Base-by-base conservation (phyloP, 2,113 vertebrate species). In the Circaetus gallicus region DNA sequence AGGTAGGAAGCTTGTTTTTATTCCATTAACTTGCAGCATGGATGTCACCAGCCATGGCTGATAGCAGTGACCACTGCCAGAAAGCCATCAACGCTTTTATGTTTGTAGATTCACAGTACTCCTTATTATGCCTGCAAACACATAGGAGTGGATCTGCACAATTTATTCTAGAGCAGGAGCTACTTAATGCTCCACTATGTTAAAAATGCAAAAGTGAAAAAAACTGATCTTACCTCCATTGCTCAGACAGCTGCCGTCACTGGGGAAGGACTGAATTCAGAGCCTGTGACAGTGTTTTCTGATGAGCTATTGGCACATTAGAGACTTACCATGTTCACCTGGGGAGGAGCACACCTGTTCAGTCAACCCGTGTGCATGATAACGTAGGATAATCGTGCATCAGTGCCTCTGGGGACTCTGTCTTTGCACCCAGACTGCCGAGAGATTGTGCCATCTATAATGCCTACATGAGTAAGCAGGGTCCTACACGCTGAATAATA, bases 331-430 rank as follows among this genome's bases (percentile, higher is more conserved):
- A 16, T 6, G 16, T 80, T 90, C 71, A 90, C 88, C 92, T 72
- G 82, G 74, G 79, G 88, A 94, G 88, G 74, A 95, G 85, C 85
- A 96, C 95, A 88, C 94, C 96, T 96, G 90, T 90, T 95, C 70
- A 72, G 52, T 28, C 61, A 82, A 24, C n/a, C 73, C 0, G 0
- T 28, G 72, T 49, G 26, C 70, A 11, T 56, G 84, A 36, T 82
- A 87, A 94, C 3, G 0, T 82, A 72, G 52, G 74, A 65, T 95
- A 82, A 96, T 85, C 0, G 0, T 76, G 79, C 84, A 53, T 53
- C 69, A 34, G 71, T 71, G 76, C 63, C 94, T 58, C 59, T 73
- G 63, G 38, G 82, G 58, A 28, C 49, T 58, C 72, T 83, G 67
- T 22, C 90, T 92, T 62, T 86, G 88, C 90, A 59, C 71, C 50